Evolutionary conservation across 2,888 invertebrate genomes (phyloP).

Genomic region (Ganaspis brasiliensis): DNA sequence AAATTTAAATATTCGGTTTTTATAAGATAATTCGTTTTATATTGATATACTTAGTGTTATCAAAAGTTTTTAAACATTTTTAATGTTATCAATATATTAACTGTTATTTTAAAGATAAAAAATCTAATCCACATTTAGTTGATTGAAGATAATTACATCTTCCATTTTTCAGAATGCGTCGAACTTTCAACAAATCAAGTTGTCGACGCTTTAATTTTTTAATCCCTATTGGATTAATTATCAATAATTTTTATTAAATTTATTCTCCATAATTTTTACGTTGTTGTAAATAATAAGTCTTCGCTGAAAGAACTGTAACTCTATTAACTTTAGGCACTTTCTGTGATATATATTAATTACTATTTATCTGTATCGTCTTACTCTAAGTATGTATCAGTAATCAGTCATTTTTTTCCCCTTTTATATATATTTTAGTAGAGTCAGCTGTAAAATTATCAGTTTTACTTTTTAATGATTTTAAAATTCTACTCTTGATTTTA

Average conservation of each 20-base stretch:
- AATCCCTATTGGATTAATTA: background rate
- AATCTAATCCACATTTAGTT: background rate
- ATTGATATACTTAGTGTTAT: too few species aligned
- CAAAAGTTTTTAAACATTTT: too few species aligned
- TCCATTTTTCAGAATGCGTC: slow-evolving; percentile 40
- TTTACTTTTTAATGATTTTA: background rate
- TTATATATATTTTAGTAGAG: slow-evolving; percentile 8
- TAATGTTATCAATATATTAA: too few species aligned
- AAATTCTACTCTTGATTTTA: too few species aligned
- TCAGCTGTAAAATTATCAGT: background rate
- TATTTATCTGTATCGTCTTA: slow-evolving; percentile 61
- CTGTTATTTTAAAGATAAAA: too few species aligned
- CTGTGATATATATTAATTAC: slow-evolving; percentile 68
- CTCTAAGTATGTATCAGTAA: slow-evolving; percentile 52
- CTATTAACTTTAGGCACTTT: slow-evolving; percentile 67
- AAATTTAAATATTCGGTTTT: too few species aligned
- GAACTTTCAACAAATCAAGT: slow-evolving; percentile 31
- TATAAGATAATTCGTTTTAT: too few species aligned
- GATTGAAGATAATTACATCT: slow-evolving; percentile 25
- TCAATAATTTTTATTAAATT: background rate
- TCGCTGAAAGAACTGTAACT: slow-evolving; percentile 52
- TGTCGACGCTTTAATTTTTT: slow-evolving; percentile 4
- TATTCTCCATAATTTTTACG: slow-evolving; percentile 12
- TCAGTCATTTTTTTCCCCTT: slow-evolving; percentile 43
- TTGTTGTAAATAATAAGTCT: slow-evolving; percentile 37